These are phyloP conservation scores for Tiphia femorata DNA, from an alignment of 2,888 invertebrate species.

Conservation along the genomic window DNA sequence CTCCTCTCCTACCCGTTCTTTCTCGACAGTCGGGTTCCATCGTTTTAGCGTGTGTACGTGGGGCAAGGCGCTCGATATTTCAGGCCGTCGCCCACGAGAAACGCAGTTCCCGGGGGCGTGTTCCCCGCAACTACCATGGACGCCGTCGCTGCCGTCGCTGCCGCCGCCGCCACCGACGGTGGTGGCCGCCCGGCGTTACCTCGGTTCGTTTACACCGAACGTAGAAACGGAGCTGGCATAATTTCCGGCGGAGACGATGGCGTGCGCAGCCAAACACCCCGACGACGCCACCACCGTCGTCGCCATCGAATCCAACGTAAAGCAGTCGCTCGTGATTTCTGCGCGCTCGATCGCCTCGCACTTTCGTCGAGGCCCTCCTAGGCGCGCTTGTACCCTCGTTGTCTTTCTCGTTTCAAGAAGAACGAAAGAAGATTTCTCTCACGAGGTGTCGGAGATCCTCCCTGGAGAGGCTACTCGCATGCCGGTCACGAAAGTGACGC, in stretches of 20 bases:
- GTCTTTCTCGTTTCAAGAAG: too few relatives aligned
- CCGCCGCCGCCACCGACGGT: constrained; percentile 8
- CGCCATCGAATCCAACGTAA: constrained; percentile 1
- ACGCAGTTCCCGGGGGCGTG: constrained; percentile 50
- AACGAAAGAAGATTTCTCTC: too few relatives aligned
- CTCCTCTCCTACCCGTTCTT: constrained; percentile 18
- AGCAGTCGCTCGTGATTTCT: neutral
- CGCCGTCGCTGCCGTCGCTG: constrained; percentile 15
- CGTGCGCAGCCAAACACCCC: constrained; percentile 34
- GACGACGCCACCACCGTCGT: neutral
- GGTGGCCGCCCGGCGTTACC: constrained; percentile 34
- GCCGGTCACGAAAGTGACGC: too few relatives aligned
- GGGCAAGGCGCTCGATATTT: constrained; percentile 58
- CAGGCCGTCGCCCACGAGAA: constrained; percentile 55
- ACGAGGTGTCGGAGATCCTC: too few relatives aligned
- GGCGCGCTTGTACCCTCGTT: too few relatives aligned
- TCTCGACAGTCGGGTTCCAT: constrained; percentile 44
- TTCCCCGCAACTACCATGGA: constrained; percentile 42
- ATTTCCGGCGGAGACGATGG: constrained; percentile 49
- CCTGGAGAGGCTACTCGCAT: too few relatives aligned
- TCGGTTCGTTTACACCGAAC: constrained; percentile 52
- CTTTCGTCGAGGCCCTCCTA: too few relatives aligned
- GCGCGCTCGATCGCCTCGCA: neutral
- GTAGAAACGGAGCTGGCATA: constrained; percentile 50
- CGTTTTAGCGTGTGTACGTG: constrained; percentile 46